Base-by-base conservation (phyloP, 1,140 invertebrate genomes). In the Lepidotrigona ventralis region DNA sequence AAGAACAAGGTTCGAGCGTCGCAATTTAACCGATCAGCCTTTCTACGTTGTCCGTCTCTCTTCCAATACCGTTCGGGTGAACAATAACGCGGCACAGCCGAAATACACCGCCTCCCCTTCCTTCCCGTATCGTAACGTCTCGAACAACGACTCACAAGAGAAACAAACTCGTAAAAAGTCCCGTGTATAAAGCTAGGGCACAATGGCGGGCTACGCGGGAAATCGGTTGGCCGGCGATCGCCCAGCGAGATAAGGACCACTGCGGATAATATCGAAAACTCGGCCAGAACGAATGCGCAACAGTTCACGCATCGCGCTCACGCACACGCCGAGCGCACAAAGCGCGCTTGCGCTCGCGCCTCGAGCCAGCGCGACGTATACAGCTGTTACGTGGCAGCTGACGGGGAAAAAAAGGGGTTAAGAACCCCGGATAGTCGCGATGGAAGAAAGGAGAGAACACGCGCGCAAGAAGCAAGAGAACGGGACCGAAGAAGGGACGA, bases 391-490 rank as follows among this genome's bases (percentile, higher is more conserved):
- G 90, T 87, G 88, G 92, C 93, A 93, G 93, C 93, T 93, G 93
- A 93, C 91, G 88, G 86, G 84, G 90, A 93, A 93, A 93, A 93
- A 94, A 93, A 93, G 92, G 93, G 93, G 93, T 93, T 93, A 93
- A 93, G 91, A 91, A 92, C 90, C 91, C 91, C 84, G 85, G 79
- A 88, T 82, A 72, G 83, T 56, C 51, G 75, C 75, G 83, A 15
- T 69, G 72, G 66, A 77, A 85, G 83, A 82, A 79, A 79, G 81
- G 83, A 86, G 90, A 90, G 90, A 84, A 89, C 78, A 81, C 46
- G 85, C 63, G 64, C 58, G 64, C 64, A 26, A 88, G 89, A 83
- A 89, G 85, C 82, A 70, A 8, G 63, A 64, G 26, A 64, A 78
- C 85, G 88, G 84, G 85, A 89, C 91, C 88, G 81, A 68, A 86